Percentiles rank a stretch among this genome's conserved stretches.
Evolutionary conservation across 2,113 vertebrate genomes (phyloP).

Genomic region (Aix galericulata): DNA sequence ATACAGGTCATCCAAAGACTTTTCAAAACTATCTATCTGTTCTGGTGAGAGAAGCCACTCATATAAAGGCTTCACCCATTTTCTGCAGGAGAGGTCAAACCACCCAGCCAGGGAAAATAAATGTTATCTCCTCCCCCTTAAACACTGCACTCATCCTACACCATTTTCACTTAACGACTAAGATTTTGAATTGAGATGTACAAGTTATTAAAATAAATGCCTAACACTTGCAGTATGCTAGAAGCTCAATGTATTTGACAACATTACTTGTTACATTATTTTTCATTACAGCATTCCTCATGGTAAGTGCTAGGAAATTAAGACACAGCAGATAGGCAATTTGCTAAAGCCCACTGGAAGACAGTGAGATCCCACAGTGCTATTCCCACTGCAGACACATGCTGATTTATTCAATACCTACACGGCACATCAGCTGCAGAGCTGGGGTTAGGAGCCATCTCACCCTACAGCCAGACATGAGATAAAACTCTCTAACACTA

Average conservation of each 20-base stretch:
- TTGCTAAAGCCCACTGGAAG: background rate
- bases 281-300: background rate
- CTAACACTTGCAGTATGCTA: background rate
- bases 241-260: background rate
- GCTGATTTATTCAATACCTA: background rate
- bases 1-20: too few species aligned
- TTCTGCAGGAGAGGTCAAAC: background rate
- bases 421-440: background rate
- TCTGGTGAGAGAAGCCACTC: background rate
- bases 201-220: background rate
- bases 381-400: background rate
- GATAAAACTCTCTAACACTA: background rate
- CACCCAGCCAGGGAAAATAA: background rate
- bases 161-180: background rate
- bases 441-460: background rate
- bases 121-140: background rate
- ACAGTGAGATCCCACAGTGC: background rate
- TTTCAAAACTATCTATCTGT: background rate
- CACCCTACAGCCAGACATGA: background rate
- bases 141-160: background rate
- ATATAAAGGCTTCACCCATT: background rate
- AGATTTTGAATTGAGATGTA: background rate
- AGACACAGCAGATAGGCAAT: background rate
- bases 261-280: background rate
- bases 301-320: background rate